Evolutionary conservation across 2,888 invertebrate species (phyloP), one percentile per base, ranked within the genome.

Genomic region (Cybosia mesomella): DNA sequence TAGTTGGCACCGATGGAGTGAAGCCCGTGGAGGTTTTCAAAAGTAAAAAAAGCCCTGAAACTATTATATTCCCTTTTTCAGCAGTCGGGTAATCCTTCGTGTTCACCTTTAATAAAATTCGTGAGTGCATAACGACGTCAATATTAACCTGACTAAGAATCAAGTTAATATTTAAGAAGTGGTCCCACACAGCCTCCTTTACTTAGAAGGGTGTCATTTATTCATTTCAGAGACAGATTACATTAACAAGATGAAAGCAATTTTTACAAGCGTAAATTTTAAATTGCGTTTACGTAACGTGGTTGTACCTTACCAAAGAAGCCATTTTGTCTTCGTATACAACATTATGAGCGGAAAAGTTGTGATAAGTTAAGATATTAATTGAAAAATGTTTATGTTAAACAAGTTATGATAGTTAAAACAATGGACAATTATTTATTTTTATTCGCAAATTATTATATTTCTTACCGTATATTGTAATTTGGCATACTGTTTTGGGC

Each of bases 261-360:
- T 90, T 92, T 91, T 90, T 88, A 88, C 86, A 88, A 86, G 84
- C 88, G 86, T 89, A 88, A 90, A 92, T 91, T 91, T 92, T 88
- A 92, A 91, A 92, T 91, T 90, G 84, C 85, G 79, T 89, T 85
- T 84, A 81, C 85, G 79, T 83, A 80, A 81, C 68, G 73, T 77
- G 77, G n/a, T 68, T 80, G 73, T 74, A 76, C 67, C 72, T 75
- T 74, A 70, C 75, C 72, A 75, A 67, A 67, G 68, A 39, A n/a
- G 75, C 66, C 71, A 77, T 77, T 73, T 78, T 82, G 72, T 72
- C 76, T 79, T 73, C 58, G 70, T 75, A 70, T 76, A 76, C 67
- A 78, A 70, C 58, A 58, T 64, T 60, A 58, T 69, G 24, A 13
- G 49, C n/a, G 43, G 32, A 49, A 28, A 58, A 65, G 21, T 28